Evolutionary conservation across 2,113 vertebrate genomes (phyloP).

Genomic region (Lagopus muta): DNA sequence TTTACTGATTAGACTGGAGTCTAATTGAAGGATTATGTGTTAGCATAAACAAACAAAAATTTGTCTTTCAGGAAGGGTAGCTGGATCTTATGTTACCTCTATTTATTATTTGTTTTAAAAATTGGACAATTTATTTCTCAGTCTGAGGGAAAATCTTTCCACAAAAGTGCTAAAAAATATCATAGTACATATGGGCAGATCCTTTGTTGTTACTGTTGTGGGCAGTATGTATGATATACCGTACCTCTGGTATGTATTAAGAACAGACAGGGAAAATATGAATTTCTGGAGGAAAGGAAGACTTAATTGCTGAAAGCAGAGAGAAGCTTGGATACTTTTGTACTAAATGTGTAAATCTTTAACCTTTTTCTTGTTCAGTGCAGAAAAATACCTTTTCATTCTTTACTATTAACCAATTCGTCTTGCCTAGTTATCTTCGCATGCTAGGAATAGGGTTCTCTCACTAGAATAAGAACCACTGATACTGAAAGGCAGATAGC

Average conservation of each 20-base stretch:
- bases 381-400: not conserved
- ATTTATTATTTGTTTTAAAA: not conserved
- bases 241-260: not conserved
- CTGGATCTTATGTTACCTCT: not conserved
- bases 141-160: not conserved
- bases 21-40: not conserved
- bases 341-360: not conserved
- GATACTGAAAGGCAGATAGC: not conserved
- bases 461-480: not conserved
- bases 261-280: not conserved
- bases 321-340: not conserved
- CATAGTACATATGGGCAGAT: not conserved
- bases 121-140: not conserved
- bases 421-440: not conserved
- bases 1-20: not conserved
- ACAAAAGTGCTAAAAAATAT: not conserved
- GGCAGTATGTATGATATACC: not conserved
- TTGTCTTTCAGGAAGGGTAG: not conserved
- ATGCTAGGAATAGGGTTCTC: not conserved
- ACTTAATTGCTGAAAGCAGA: not conserved
- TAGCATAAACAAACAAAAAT: not conserved
- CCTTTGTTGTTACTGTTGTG: not conserved
- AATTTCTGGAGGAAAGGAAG: not conserved
- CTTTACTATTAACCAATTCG: not conserved
- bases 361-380: not conserved